phyloP scores from a whole-genome alignment of 1,140 invertebrate genomes.

The Dryas iulia region DNA sequence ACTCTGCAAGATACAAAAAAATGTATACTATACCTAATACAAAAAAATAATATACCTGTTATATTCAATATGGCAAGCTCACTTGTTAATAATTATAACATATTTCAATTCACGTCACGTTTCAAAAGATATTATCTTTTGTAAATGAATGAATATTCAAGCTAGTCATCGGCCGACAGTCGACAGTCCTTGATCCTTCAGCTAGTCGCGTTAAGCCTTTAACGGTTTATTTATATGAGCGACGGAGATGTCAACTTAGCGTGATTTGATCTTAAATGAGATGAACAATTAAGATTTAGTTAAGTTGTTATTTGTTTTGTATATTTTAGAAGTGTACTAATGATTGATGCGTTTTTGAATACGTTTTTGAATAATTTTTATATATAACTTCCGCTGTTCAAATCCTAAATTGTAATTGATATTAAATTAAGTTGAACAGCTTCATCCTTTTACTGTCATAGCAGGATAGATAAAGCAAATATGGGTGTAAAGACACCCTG shows the following conservation, averaged over 20 bases:
- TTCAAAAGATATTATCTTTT: constrained; percentile 4
- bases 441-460: too few relatives aligned
- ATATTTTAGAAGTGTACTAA: background rate
- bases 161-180: background rate
- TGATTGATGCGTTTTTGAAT: too few relatives aligned
- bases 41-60: background rate
- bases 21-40: too few relatives aligned
- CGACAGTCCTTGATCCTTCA: constrained; percentile 25
- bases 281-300: background rate
- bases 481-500: too few relatives aligned
- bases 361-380: too few relatives aligned
- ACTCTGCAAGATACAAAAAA: too few relatives aligned
- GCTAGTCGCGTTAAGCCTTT: constrained; percentile 26
- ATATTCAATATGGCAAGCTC: background rate
- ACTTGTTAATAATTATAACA: background rate
- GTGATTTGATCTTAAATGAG: background rate
- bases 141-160: constrained; percentile 52
- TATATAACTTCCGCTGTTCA: too few relatives aligned
- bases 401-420: too few relatives aligned
- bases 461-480: too few relatives aligned
- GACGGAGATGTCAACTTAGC: constrained; percentile 17
- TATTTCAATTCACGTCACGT: background rate
- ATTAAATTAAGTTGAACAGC: too few relatives aligned
- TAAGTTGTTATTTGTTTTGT: background rate
- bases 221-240: constrained; percentile 31